These are phyloP conservation scores for Seriola dumerili DNA, from an alignment of 2,113 vertebrate genomes.

Conservation along the genomic window DNA sequence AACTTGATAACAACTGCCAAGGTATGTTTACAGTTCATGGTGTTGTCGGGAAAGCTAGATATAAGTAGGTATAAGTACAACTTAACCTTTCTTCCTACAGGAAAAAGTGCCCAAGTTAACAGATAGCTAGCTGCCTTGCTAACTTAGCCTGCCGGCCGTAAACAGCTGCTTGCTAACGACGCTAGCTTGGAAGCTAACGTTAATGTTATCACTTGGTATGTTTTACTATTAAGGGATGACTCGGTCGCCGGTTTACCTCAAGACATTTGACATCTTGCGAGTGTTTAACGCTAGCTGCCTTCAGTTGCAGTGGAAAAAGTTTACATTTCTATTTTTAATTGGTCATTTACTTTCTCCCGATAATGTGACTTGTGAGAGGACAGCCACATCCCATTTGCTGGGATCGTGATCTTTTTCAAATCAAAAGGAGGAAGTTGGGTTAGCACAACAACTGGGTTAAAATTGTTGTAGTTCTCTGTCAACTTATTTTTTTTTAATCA, in stretches of 20 bases:
- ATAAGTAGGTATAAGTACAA: background rate
- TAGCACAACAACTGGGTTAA: background rate
- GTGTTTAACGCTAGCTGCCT: background rate
- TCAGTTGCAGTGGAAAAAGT: background rate
- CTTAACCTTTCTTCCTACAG: background rate
- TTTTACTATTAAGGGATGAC: fast-evolving
- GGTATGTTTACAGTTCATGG: slow-evolving; percentile 38
- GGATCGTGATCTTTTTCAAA: too few relatives aligned
- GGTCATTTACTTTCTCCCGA: background rate
- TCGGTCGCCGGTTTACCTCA: fast-evolving
- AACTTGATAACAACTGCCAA: slow-evolving; percentile 15
- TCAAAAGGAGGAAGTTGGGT: background rate
- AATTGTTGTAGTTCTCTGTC: background rate
- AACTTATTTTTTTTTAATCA: too few relatives aligned
- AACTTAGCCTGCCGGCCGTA: background rate
- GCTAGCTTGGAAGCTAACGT: slow-evolving; percentile 18
- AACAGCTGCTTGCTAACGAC: slow-evolving; percentile 43
- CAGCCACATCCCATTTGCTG: background rate
- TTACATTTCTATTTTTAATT: background rate
- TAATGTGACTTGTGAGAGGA: background rate
- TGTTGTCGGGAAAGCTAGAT: fast-evolving
- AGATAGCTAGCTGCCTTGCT: slow-evolving; percentile 40
- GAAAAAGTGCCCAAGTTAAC: slow-evolving; percentile 45
- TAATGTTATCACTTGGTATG: background rate
- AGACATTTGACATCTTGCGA: fast-evolving